Percentiles rank a stretch among this genome's conserved stretches.
Evolutionary conservation across 2,113 vertebrate genomes (phyloP).

Genomic region (Bambusicola thoracicus): DNA sequence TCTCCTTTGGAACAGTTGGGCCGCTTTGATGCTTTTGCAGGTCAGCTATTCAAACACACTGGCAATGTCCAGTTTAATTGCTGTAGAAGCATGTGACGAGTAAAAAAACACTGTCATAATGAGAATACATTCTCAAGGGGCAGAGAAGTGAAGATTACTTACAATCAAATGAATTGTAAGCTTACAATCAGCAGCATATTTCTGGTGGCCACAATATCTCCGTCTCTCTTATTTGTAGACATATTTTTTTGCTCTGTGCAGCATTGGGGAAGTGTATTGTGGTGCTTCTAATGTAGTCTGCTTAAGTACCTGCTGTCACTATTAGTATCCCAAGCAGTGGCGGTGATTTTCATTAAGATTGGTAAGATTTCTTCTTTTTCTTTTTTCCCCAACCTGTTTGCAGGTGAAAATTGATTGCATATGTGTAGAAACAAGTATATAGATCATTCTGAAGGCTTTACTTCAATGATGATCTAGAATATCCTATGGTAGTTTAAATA

Average conservation of each 20-base stretch:
- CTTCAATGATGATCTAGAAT: neutral
- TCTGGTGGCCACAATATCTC: neutral
- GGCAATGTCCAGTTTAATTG: neutral
- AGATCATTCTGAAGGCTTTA: neutral
- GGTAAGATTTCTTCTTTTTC: neutral
- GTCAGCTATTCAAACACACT: neutral
- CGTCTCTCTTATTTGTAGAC: constrained; percentile 12
- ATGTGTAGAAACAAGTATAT: neutral
- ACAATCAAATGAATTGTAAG: neutral
- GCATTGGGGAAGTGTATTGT: neutral
- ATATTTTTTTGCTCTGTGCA: neutral
- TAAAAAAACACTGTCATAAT: neutral
- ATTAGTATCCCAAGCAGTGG: neutral
- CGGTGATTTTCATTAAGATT: neutral
- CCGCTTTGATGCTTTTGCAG: neutral
- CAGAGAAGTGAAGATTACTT: neutral
- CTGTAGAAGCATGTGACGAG: neutral
- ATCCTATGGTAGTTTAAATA: neutral
- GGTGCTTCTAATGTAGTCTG: neutral
- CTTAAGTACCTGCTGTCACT: constrained; percentile 5
- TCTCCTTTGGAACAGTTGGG: neutral
- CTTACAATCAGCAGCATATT: neutral
- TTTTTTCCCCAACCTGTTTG: neutral
- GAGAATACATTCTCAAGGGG: neutral
- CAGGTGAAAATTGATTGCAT: neutral